Evolutionary conservation across 2,888 invertebrate genomes (phyloP), one percentile per base, ranked within the genome.

Genomic region (Drepanosiphum platanoidis): DNA sequence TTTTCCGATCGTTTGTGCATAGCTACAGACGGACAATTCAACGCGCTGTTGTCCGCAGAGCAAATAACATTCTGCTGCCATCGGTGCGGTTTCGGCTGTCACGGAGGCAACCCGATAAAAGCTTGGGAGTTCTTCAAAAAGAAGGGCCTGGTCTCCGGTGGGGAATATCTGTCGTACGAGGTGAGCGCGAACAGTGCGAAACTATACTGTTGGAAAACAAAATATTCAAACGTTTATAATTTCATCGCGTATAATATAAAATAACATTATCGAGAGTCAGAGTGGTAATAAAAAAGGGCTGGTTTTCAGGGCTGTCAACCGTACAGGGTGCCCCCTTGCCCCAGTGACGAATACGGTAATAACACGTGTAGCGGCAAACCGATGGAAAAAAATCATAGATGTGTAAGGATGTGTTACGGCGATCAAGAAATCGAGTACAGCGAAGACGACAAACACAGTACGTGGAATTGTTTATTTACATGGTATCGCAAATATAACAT

Each of bases 91-190:
- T 91, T 92, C 88, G 94, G 95, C 13, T 95, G 95, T 90, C 92
- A 94, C 89, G 97, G 97, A 32, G 97, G 97, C 4, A 94, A 93
- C 89, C 94, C 94, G 11, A 83, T 70, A 0, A 91, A 93, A 15
- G 97, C 97, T 11, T 98, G 97, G 97, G 91, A 58, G 11, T 46
- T 8, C 13, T 66, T 86, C 13, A 64, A 9, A 13, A 42, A 9
- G 8, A 27, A 32, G 15, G 86, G 86, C 36, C 5, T 86, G 2
- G 74, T 75, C 1, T 84, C 83, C 39, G 84, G 78, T 32, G 97
- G 97, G 7, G 92, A 93, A 87, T 97, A 93, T 89, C 92, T 92
- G 87, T 94, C 94, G 0, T 90, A 91, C 58, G 93, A 87, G 66
- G 97, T 88, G 86, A 86, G 72, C 1, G 0, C 1, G 0, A 36